phyloP scores from a whole-genome alignment of 2,797 vertebrate genomes.

The Acrossocheilus fasciatus region DNA sequence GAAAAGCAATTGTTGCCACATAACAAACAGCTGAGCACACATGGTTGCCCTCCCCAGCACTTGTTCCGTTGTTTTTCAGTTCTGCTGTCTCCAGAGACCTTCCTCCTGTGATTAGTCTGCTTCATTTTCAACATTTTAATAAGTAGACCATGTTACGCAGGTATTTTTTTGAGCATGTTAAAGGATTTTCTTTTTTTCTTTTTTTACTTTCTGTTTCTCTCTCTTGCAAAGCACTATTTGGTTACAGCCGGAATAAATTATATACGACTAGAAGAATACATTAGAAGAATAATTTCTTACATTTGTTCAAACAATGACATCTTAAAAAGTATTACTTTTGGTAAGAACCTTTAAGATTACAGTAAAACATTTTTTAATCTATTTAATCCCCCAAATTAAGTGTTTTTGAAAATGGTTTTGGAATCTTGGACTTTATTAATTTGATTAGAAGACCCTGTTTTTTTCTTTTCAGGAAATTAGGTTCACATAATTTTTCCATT shows the following conservation, averaged over 20 bases:
- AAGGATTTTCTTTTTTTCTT: background rate
- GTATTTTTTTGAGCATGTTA: background rate
- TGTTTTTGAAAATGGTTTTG: too few relatives aligned
- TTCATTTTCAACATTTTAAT: conserved; percentile 13
- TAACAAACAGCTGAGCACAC: conserved; percentile 59
- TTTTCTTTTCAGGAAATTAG: too few relatives aligned
- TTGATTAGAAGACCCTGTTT: too few relatives aligned
- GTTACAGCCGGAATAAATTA: background rate
- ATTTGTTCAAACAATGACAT: background rate
- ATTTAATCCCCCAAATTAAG: too few relatives aligned
- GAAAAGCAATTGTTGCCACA: conserved; percentile 52
- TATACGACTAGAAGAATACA: background rate
- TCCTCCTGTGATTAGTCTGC: conserved; percentile 1
- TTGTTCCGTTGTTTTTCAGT: conserved; percentile 57
- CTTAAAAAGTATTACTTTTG: background rate
- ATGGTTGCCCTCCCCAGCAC: conserved; percentile 48
- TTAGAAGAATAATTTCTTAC: background rate
- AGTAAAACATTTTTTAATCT: background rate
- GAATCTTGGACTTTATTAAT: too few relatives aligned
- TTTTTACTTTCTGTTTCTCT: background rate
- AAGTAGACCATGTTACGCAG: conserved; percentile 1
- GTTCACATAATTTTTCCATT: too few relatives aligned
- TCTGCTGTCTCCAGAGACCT: conserved; percentile 41
- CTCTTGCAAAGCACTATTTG: background rate
- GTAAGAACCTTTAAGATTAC: background rate